Evolutionary conservation across 2,888 invertebrate genomes (phyloP).

Genomic region (Anticlea derivata): DNA sequence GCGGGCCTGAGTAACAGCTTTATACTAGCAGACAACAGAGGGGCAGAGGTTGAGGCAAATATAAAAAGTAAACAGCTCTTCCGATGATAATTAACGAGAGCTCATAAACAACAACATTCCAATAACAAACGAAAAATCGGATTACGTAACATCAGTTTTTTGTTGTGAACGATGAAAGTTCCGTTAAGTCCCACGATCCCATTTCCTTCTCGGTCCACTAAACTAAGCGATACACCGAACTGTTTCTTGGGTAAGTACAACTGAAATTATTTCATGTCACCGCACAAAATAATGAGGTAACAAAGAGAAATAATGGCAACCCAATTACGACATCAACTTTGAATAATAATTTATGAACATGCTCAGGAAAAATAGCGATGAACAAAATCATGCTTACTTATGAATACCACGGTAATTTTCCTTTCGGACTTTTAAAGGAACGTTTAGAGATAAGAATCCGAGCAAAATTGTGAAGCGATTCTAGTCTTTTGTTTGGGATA

Average conservation of each 20-base stretch:
- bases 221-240: neutral
- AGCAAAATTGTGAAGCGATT: slow-evolving; percentile 53
- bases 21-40: slow-evolving; percentile 48
- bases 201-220: neutral
- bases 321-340: neutral
- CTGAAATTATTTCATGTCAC: neutral
- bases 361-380: neutral
- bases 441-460: slow-evolving; percentile 46
- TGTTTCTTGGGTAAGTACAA: neutral
- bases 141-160: too few species aligned
- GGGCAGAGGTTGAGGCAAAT: slow-evolving; percentile 27
- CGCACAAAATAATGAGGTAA: neutral
- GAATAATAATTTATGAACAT: neutral
- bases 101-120: slow-evolving; percentile 11
- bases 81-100: slow-evolving; percentile 24
- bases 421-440: slow-evolving; percentile 41
- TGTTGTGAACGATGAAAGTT: too few species aligned
- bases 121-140: slow-evolving; percentile 5
- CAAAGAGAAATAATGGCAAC: neutral
- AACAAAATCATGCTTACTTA: neutral
- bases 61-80: slow-evolving; percentile 24
- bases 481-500: slow-evolving; percentile 51
- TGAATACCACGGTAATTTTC: slow-evolving; percentile 14
- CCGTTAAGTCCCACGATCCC: neutral
- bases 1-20: slow-evolving; percentile 52